Percentiles rank a stretch among this genome's conserved stretches.
These are phyloP conservation scores for Empidonax traillii DNA, from an alignment of 2,113 vertebrate genomes.

Conservation along the genomic window DNA sequence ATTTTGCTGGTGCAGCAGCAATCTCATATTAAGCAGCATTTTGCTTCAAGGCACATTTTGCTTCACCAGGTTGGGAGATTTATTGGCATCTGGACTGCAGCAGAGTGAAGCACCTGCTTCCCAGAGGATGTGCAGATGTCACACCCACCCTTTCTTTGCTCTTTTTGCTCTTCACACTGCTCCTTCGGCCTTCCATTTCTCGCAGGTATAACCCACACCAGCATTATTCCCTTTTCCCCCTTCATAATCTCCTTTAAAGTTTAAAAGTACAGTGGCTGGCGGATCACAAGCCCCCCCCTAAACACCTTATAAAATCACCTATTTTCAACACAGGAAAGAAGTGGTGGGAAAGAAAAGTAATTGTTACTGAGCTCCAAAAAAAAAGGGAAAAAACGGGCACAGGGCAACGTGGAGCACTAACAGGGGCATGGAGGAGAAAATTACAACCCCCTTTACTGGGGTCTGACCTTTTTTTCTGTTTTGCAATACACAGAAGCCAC, in stretches of 20 bases:
- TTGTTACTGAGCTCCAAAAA: neutral
- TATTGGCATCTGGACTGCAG: neutral
- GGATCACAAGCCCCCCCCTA: neutral
- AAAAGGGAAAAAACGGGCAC: neutral
- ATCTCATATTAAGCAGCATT: neutral
- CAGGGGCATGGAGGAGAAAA: neutral
- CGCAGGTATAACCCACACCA: neutral
- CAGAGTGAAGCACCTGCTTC: neutral
- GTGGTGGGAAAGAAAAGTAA: neutral
- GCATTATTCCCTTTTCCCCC: rapidly evolving
- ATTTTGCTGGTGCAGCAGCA: neutral
- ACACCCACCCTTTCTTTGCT: neutral
- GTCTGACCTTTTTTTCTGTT: neutral
- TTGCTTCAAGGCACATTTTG: neutral
- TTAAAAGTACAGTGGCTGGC: neutral
- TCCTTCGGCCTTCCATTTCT: neutral
- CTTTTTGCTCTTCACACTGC: neutral
- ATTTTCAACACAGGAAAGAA: neutral
- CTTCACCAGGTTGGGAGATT: neutral
- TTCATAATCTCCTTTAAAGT: neutral
- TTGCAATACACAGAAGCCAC: neutral
- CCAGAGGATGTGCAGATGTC: neutral
- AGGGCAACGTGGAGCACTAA: rapidly evolving
- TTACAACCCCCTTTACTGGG: neutral
- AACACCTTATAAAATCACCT: neutral